A percentile compares a stretch with the other conserved stretches of the same genome.
Evolutionary conservation across 2,113 vertebrate species (phyloP).

Genomic region (Coregonus clupeaformis): DNA sequence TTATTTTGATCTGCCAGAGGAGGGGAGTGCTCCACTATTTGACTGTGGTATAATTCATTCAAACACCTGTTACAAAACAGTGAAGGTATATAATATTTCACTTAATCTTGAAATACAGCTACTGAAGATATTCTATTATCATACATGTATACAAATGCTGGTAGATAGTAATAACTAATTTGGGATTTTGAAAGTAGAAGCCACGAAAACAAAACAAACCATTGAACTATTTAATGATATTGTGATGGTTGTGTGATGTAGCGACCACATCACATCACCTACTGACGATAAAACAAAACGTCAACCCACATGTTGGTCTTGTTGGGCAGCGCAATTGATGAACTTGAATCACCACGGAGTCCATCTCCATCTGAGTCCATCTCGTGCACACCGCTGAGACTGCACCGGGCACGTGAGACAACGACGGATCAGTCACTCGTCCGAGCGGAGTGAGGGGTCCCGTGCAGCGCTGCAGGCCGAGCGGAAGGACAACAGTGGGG

Average conservation of each 20-base stretch:
- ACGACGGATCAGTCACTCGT: slow-evolving; percentile 47
- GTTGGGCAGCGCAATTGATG: no score
- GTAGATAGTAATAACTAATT: no score
- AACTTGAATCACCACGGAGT: no score
- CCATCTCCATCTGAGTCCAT: slow-evolving; percentile 11
- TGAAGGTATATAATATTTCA: background rate
- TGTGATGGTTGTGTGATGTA: no score
- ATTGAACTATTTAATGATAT: no score
- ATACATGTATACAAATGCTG: background rate
- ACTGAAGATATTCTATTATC: background rate
- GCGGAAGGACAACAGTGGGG: background rate
- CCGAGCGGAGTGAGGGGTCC: slow-evolving; percentile 9
- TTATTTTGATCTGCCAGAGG: background rate
- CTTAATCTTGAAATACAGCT: background rate
- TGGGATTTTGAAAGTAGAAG: no score
- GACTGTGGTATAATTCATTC: background rate
- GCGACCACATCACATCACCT: no score
- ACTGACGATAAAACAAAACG: no score
- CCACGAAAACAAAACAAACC: no score
- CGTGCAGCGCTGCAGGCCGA: background rate
- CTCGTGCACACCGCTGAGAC: slow-evolving; percentile 31
- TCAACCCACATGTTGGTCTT: no score
- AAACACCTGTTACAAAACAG: background rate
- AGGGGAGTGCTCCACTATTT: background rate
- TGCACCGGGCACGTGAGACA: slow-evolving; percentile 53